Evolutionary conservation across 2,888 invertebrate species (phyloP).

Genomic region (Mimachlamys varia): DNA sequence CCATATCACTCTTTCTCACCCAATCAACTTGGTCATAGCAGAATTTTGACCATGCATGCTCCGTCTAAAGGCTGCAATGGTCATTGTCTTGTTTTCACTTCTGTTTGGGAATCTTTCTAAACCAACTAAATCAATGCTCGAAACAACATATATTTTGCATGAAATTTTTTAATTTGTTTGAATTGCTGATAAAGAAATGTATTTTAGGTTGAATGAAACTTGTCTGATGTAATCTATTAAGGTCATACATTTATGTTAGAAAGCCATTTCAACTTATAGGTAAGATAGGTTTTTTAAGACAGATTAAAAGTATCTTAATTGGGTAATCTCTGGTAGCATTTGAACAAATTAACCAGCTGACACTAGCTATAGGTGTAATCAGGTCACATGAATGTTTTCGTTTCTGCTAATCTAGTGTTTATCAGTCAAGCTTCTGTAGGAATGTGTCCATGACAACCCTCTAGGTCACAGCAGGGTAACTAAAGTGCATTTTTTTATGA

Average conservation of each 20-base stretch:
- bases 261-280: background rate
- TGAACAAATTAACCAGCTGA: background rate
- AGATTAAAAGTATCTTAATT: slow-evolving; percentile 28
- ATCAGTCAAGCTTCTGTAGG: slow-evolving; percentile 31
- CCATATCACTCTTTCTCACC: too few species aligned
- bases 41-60: background rate
- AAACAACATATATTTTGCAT: background rate
- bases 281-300: background rate
- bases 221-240: background rate
- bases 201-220: background rate
- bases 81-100: too few species aligned
- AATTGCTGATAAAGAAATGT: background rate
- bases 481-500: background rate
- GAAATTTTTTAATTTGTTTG: background rate
- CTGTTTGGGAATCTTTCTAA: too few species aligned
- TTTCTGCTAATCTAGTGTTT: background rate
- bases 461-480: background rate
- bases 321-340: background rate
- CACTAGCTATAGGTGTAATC: background rate
- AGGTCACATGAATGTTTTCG: background rate
- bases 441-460: background rate
- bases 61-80: too few species aligned
- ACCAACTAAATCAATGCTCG: background rate
- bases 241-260: background rate
- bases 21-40: background rate